These are phyloP conservation scores for Chesias legatella DNA, from an alignment of 2,888 invertebrate genomes.

Conservation along the genomic window DNA sequence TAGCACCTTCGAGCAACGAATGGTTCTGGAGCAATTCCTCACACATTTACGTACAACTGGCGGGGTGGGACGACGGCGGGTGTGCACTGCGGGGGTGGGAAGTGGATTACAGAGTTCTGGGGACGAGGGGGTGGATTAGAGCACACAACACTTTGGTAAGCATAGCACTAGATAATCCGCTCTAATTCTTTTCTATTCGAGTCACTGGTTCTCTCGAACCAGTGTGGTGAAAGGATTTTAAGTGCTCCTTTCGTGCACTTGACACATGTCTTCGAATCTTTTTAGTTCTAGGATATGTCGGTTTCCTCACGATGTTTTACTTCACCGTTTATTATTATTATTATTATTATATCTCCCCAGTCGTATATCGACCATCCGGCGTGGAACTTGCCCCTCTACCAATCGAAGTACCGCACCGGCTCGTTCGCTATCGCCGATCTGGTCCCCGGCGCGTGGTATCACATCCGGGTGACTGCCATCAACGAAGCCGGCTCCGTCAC, in stretches of 20 bases:
- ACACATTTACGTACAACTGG: constrained; percentile 87
- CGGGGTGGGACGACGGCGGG: constrained; percentile 91
- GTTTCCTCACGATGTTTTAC: no score
- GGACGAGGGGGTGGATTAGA: constrained; percentile 61
- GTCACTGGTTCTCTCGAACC: no score
- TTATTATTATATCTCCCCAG: background rate
- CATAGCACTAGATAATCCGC: background rate
- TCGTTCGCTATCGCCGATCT: constrained; percentile 73
- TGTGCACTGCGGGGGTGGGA: constrained; percentile 89
- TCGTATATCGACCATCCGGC: constrained; percentile 44
- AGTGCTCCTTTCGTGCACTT: no score
- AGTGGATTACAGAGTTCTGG: constrained; percentile 84
- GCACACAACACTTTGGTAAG: constrained; percentile 56
- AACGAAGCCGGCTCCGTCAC: constrained; percentile 83
- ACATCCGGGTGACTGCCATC: constrained; percentile 79
- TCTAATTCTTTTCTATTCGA: background rate
- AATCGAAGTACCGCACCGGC: constrained; percentile 51
- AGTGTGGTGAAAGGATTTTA: no score
- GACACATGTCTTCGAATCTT: no score
- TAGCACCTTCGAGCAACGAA: constrained; percentile 85
- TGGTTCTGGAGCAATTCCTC: constrained; percentile 90
- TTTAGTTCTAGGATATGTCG: no score
- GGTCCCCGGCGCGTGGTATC: constrained; percentile 82
- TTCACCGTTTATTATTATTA: constrained; percentile 24
- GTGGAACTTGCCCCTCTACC: constrained; percentile 52